Evolutionary conservation across 2,888 invertebrate genomes (phyloP).

Genomic region (Tricholauxania praeusta): DNA sequence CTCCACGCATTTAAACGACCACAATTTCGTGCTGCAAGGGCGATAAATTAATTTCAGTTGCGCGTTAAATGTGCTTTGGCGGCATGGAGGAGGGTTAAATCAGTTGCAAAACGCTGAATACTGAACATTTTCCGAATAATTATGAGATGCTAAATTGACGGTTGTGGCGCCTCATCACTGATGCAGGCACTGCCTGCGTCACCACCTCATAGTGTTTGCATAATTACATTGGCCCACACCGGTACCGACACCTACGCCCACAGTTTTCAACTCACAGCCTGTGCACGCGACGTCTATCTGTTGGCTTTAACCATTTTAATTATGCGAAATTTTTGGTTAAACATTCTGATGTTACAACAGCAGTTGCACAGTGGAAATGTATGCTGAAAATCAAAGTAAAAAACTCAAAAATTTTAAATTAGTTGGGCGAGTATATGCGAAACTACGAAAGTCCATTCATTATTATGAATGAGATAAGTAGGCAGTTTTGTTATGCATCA

Average conservation of each 20-base stretch:
- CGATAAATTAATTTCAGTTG: slow-evolving; percentile 42
- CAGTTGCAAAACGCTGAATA: slow-evolving; percentile 34
- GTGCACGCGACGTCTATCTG: neutral
- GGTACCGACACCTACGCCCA: neutral
- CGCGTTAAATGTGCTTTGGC: neutral
- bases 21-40: slow-evolving; percentile 9
- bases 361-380: neutral
- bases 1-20: neutral
- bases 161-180: slow-evolving; percentile 9
- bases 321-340: slow-evolving; percentile 41
- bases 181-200: neutral
- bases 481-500: too few species aligned
- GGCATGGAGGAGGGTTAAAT: slow-evolving; percentile 22
- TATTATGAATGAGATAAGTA: too few species aligned
- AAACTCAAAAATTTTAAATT: too few species aligned
- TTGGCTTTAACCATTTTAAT: slow-evolving; percentile 37
- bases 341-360: slow-evolving; percentile 3
- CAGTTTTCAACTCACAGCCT: neutral
- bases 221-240: slow-evolving; percentile 9
- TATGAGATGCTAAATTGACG: slow-evolving; percentile 35
- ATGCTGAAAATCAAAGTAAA: neutral
- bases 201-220: slow-evolving; percentile 15
- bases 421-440: too few species aligned
- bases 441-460: too few species aligned
- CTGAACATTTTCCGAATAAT: slow-evolving; percentile 36